Conservation (phyloP, 2,888 invertebrate species). For the Melieria crassipennis region DNA sequence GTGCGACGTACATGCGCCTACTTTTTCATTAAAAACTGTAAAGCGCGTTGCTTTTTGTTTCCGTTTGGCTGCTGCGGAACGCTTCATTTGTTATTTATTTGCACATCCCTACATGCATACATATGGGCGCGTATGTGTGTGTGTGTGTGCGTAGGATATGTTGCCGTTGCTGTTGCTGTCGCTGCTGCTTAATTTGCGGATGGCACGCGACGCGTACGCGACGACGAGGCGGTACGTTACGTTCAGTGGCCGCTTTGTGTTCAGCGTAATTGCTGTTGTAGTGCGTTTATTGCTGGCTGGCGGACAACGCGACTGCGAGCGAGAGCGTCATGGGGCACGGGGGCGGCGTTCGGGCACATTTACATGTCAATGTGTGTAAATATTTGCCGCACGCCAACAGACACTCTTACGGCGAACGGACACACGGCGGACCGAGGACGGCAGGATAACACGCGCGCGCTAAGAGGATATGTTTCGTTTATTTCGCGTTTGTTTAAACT, state of each 20-base stretch:
- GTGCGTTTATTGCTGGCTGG: too few relatives aligned
- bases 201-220: slow-evolving; percentile 19
- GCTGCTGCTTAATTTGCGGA: slow-evolving; percentile 16
- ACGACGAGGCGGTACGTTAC: not conserved
- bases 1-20: too few relatives aligned
- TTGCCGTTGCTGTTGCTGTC: slow-evolving; percentile 7
- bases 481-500: slow-evolving; percentile 7
- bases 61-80: too few relatives aligned
- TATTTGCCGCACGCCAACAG: slow-evolving; percentile 3
- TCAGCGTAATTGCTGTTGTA: too few relatives aligned
- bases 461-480: not conserved
- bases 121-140: too few relatives aligned
- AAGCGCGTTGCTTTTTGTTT: too few relatives aligned
- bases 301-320: too few relatives aligned
- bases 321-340: not conserved
- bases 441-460: not conserved
- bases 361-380: not conserved
- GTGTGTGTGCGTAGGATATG: too few relatives aligned
- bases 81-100: too few relatives aligned
- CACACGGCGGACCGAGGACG: not conserved
- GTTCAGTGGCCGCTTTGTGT: too few relatives aligned
- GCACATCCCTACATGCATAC: too few relatives aligned
- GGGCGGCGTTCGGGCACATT: not conserved
- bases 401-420: not conserved
- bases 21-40: too few relatives aligned